Conservation (phyloP, 2,797 vertebrate genomes). For the Apodemus agrarius region DNA sequence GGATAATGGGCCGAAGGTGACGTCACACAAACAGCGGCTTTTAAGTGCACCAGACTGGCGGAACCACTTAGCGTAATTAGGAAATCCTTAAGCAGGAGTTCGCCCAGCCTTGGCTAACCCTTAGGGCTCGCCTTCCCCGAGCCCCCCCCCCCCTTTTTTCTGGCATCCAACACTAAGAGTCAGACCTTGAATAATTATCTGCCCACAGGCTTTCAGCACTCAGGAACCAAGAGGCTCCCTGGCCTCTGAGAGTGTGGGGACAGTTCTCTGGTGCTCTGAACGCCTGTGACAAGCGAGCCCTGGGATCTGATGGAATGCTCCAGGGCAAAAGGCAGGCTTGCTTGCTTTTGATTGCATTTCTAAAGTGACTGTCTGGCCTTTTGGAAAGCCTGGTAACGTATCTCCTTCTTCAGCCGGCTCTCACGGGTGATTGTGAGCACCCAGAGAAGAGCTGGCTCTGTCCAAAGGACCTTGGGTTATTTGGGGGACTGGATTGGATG, state of each 20-base stretch:
- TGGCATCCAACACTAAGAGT: conserved; percentile 94
- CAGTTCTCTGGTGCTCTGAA: neutral
- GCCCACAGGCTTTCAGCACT: conserved; percentile 92
- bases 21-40: conserved; percentile 94
- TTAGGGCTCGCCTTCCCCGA: conserved; percentile 90
- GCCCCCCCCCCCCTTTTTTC: conserved; percentile 82
- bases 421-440: neutral
- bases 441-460: neutral
- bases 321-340: neutral
- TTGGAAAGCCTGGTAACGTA: neutral
- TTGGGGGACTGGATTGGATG: neutral
- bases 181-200: conserved; percentile 98
- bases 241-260: conserved; percentile 87
- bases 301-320: accelerated
- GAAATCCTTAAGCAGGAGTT: conserved; percentile 99
- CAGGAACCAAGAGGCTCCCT: conserved; percentile 89
- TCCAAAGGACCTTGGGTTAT: neutral
- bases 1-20: conserved; percentile 92
- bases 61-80: conserved; percentile 99
- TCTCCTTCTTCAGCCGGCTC: neutral
- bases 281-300: accelerated
- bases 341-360: neutral
- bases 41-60: conserved; percentile 95
- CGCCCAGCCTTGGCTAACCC: conserved; percentile 96
- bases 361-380: neutral